Evolutionary conservation across 2,113 vertebrate genomes (phyloP).

Genomic region (Ursus arctos): DNA sequence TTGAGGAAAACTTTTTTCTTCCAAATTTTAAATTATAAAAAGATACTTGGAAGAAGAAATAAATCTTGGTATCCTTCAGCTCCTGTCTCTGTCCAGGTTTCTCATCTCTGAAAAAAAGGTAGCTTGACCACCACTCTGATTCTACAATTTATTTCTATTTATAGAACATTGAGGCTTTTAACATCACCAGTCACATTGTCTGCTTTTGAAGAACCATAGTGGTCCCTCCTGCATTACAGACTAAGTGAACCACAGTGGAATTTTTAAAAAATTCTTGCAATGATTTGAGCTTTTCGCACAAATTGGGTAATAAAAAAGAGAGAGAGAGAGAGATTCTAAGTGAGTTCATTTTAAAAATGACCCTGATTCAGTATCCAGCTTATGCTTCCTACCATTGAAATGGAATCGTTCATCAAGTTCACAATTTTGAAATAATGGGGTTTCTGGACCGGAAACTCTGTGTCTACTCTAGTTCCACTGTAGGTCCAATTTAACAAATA

Average conservation of each 20-base stretch:
- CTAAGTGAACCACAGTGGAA: neutral
- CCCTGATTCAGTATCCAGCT: neutral
- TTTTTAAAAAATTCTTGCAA: neutral
- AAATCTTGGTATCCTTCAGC: neutral
- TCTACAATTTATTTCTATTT: conserved; percentile 4
- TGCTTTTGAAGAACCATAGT: neutral
- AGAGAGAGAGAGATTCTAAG: neutral
- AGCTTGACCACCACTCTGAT: neutral
- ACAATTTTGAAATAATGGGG: conserved; percentile 44
- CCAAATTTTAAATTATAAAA: conserved; percentile 20
- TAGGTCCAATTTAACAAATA: neutral
- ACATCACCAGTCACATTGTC: neutral
- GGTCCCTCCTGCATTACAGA: neutral
- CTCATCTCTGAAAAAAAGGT: neutral
- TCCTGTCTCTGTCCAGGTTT: neutral
- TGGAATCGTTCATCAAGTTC: conserved; percentile 46
- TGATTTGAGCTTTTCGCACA: neutral
- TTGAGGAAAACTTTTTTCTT: neutral
- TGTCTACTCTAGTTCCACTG: neutral
- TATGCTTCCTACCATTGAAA: conserved; percentile 39
- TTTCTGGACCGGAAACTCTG: neutral
- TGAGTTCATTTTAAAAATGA: conserved; percentile 46
- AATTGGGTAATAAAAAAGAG: neutral
- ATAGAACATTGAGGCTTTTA: neutral
- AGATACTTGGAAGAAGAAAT: neutral